These are phyloP conservation scores for Toxotes jaculatrix DNA, from an alignment of 2,113 vertebrate species.

Conservation along the genomic window DNA sequence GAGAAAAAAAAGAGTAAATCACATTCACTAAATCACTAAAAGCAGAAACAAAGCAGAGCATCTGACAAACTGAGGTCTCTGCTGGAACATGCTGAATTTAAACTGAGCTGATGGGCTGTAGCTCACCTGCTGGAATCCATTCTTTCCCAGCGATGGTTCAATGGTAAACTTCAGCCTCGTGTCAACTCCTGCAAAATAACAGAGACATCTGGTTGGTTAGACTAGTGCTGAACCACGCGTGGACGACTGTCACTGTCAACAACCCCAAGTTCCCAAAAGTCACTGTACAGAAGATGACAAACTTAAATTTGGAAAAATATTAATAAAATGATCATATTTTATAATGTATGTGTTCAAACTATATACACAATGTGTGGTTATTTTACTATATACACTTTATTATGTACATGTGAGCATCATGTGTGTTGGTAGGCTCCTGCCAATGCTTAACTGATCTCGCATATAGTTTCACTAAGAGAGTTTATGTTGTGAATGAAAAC, in stretches of 20 bases:
- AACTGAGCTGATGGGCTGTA: background rate
- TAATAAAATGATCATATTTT: too few species aligned
- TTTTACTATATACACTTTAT: too few species aligned
- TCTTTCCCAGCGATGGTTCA: slow-evolving; percentile 95
- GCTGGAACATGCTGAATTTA: background rate
- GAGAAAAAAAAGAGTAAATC: too few species aligned
- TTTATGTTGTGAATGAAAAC: too few species aligned
- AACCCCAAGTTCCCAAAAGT: background rate
- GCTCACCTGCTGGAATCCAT: slow-evolving; percentile 98
- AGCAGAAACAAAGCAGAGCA: background rate
- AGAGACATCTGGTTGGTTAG: slow-evolving; percentile 20
- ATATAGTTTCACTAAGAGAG: too few species aligned
- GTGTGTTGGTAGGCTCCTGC: too few species aligned
- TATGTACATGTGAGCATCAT: too few species aligned
- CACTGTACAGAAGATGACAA: background rate
- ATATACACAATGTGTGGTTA: too few species aligned
- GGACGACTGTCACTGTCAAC: background rate
- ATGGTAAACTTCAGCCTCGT: slow-evolving; percentile 98
- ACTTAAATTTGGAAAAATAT: background rate
- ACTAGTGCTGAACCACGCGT: background rate
- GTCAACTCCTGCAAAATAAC: slow-evolving; percentile 89
- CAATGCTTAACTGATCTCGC: too few species aligned
- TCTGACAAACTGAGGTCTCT: background rate
- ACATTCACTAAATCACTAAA: background rate
- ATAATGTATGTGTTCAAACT: too few species aligned